Evolutionary conservation across 2,113 vertebrate genomes (phyloP).

Genomic region (Epinephelus cyanopodus): DNA sequence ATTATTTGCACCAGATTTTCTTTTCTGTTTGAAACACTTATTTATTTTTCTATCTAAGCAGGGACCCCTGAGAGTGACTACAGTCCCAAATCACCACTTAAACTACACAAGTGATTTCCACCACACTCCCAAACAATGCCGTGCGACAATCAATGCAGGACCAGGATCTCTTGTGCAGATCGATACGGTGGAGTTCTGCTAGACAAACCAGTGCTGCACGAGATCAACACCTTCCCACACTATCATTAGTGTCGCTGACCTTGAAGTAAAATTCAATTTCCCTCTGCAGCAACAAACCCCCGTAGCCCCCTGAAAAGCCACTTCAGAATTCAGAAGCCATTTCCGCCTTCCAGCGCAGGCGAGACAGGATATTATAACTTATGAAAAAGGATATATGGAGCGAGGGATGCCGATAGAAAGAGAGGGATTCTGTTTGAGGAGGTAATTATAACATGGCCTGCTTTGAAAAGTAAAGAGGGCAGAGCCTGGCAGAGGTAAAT

Average conservation of each 20-base stretch:
- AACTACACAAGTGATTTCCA: slow-evolving; percentile 57
- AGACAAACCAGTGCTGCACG: slow-evolving; percentile 67
- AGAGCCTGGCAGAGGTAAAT: slow-evolving; percentile 67
- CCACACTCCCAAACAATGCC: slow-evolving; percentile 63
- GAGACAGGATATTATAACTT: slow-evolving; percentile 81
- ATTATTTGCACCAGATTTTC: no score
- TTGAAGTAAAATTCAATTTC: slow-evolving; percentile 87
- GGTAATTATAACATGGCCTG: slow-evolving; percentile 77
- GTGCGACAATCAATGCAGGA: slow-evolving; percentile 74
- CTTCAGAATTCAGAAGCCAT: slow-evolving; percentile 78
- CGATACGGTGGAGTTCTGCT: slow-evolving; percentile 65
- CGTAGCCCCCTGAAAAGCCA: slow-evolving; percentile 62
- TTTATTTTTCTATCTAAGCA: slow-evolving; percentile 13
- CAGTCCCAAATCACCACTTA: slow-evolving; percentile 58
- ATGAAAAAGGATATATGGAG: slow-evolving; percentile 68
- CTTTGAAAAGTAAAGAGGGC: slow-evolving; percentile 69
- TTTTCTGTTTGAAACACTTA: slow-evolving; percentile 8
- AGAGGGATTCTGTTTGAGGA: slow-evolving; percentile 78
- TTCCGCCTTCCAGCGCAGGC: slow-evolving; percentile 69
- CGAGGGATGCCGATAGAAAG: slow-evolving; percentile 57
- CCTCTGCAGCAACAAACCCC: slow-evolving; percentile 73
- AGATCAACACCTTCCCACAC: slow-evolving; percentile 78
- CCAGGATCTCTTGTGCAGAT: slow-evolving; percentile 69
- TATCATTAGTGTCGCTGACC: slow-evolving; percentile 84
- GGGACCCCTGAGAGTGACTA: not conserved